A percentile compares a stretch with the other conserved stretches of the same genome.
Conservation (phyloP, 2,113 vertebrate species). For the Phoxinus phoxinus region DNA sequence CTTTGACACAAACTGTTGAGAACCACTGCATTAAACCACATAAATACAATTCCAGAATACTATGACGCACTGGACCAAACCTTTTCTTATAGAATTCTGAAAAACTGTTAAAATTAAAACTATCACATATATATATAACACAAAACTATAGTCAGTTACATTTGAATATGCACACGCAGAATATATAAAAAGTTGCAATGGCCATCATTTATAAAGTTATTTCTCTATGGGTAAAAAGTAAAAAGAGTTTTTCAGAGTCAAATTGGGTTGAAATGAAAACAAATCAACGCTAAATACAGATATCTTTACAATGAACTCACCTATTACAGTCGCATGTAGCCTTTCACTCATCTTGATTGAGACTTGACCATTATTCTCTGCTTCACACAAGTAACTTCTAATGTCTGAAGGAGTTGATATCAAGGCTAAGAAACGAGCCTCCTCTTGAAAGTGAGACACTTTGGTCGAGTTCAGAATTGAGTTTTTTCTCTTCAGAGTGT, state of each 20-base stretch:
- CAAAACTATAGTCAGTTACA: not conserved
- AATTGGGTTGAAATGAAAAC: not conserved
- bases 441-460: not conserved
- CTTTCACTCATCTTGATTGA: not conserved
- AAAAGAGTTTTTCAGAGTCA: no score
- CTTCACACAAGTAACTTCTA: slow-evolving; percentile 62
- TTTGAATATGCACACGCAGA: not conserved
- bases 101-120: not conserved
- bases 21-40: not conserved
- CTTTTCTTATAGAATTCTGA: not conserved
- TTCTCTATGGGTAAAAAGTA: not conserved
- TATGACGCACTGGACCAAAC: not conserved
- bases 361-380: slow-evolving; percentile 57
- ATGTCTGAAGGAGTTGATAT: slow-evolving; percentile 50
- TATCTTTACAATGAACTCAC: slow-evolving; percentile 55
- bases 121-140: not conserved
- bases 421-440: slow-evolving; percentile 61
- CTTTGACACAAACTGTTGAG: not conserved
- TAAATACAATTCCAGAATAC: not conserved
- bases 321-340: slow-evolving; percentile 61
- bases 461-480: rapidly evolving
- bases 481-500: slow-evolving; percentile 60
- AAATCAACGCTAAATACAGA: not conserved
- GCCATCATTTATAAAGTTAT: not conserved
- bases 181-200: not conserved